Percentiles rank a stretch among this genome's conserved stretches.
phyloP scores from a whole-genome alignment of 2,797 vertebrate species.

The Protosalanx chinensis region DNA sequence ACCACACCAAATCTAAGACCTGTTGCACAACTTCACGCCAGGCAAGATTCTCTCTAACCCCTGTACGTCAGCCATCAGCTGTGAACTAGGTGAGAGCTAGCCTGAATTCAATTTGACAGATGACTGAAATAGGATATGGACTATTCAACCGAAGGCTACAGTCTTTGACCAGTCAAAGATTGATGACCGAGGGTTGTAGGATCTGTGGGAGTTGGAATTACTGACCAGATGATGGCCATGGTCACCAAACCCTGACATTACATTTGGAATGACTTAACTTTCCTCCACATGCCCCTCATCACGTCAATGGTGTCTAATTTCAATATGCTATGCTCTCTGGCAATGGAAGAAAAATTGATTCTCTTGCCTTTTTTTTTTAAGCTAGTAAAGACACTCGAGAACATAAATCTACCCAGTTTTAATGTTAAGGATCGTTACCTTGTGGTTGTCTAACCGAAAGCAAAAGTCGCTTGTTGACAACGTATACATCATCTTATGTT shows the following conservation, averaged over 20 bases:
- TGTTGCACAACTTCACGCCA: conserved; percentile 9
- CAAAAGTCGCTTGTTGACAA: too few relatives aligned
- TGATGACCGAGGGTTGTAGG: too few relatives aligned
- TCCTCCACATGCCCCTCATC: neutral
- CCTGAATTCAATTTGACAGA: conserved; percentile 12
- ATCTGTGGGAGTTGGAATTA: neutral
- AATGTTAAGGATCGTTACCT: too few relatives aligned
- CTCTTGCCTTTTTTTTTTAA: neutral
- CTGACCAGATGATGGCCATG: neutral
- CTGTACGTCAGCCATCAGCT: conserved; percentile 22
- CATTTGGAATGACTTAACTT: too few relatives aligned
- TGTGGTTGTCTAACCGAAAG: too few relatives aligned
- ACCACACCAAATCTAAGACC: conserved; percentile 8
- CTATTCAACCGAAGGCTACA: conserved; percentile 15
- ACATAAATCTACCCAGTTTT: too few relatives aligned
- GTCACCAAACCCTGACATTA: neutral
- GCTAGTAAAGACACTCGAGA: too few relatives aligned
- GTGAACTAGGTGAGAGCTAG: conserved; percentile 15
- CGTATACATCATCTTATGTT: too few relatives aligned
- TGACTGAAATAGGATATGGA: conserved; percentile 21
- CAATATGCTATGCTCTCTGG: neutral
- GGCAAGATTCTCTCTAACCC: neutral
- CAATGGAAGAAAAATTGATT: neutral
- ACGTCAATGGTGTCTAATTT: neutral
- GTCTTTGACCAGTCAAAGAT: conserved; percentile 1